Percentiles rank a stretch among this genome's conserved stretches.
These are phyloP conservation scores for Paramormyrops kingsleyae DNA, from an alignment of 2,113 vertebrate genomes.

Conservation along the genomic window DNA sequence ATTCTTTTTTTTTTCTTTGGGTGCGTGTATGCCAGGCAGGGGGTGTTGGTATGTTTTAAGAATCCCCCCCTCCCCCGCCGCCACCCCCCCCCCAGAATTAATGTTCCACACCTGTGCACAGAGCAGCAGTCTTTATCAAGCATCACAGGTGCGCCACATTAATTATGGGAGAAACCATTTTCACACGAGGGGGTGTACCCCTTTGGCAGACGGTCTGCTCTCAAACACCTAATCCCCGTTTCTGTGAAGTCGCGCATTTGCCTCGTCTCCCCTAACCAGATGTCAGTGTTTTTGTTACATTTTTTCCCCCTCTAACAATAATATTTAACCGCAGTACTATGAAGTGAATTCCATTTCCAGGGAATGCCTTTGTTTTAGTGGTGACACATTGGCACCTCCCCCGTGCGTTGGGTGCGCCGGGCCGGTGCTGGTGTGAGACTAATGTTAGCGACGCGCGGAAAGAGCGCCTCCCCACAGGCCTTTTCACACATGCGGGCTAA, in stretches of 20 bases:
- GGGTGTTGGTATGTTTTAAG: constrained; percentile 35
- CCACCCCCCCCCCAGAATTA: constrained; percentile 71
- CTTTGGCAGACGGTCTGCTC: constrained; percentile 59
- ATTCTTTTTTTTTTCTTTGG: constrained; percentile 27
- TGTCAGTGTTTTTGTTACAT: constrained; percentile 7
- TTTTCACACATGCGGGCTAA: constrained; percentile 55
- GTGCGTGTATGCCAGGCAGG: constrained; percentile 28
- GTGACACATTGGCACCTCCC: neutral
- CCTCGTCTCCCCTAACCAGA: constrained; percentile 26
- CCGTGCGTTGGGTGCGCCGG: constrained; percentile 10
- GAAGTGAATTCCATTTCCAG: neutral
- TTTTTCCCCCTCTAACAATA: neutral
- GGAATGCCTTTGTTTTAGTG: constrained; percentile 17
- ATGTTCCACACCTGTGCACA: constrained; percentile 78
- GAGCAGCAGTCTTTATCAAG: constrained; percentile 69
- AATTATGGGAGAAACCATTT: constrained; percentile 71
- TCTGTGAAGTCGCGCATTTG: constrained; percentile 52
- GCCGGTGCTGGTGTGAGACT: constrained; percentile 26
- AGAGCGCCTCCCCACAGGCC: constrained; percentile 7
- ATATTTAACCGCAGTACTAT: constrained; percentile 10
- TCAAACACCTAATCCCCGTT: constrained; percentile 55
- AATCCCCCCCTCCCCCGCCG: constrained; percentile 4
- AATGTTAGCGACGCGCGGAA: constrained; percentile 3
- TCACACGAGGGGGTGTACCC: constrained; percentile 42
- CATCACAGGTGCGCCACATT: constrained; percentile 73